Evolutionary conservation across 2,797 vertebrate species (phyloP).

Genomic region (Sebastes paucispinis): DNA sequence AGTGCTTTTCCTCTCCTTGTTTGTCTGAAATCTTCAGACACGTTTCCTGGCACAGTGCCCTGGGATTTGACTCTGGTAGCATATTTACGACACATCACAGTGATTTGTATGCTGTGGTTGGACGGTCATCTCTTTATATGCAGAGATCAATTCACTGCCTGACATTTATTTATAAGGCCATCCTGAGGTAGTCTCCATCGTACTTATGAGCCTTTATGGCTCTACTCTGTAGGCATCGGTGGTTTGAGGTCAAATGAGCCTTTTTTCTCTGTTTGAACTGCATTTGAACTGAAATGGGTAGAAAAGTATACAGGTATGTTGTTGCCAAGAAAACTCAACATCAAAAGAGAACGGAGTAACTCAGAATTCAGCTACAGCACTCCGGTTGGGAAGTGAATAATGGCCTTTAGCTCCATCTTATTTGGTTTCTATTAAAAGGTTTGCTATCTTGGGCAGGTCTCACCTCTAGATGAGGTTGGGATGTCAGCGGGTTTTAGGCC

Average conservation of each 20-base stretch:
- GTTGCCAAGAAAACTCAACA: neutral
- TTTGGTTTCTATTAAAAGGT: neutral
- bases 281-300: neutral
- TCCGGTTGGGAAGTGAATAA: neutral
- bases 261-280: neutral
- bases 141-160: conserved; percentile 29
- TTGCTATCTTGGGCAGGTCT: neutral
- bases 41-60: neutral
- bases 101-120: conserved; percentile 41
- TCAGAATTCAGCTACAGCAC: neutral
- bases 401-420: neutral
- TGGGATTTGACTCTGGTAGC: neutral
- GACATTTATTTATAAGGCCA: conserved; percentile 43
- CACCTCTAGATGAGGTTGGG: neutral
- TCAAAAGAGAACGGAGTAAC: neutral
- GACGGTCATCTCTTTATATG: conserved; percentile 42
- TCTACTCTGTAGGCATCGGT: conserved; percentile 1
- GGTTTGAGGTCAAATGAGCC: conserved; percentile 2
- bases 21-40: neutral
- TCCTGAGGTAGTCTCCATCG: conserved; percentile 21
- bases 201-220: conserved; percentile 17
- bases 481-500: neutral
- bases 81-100: conserved; percentile 9
- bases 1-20: neutral
- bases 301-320: neutral